Percentiles rank a stretch among this genome's conserved stretches.
These are phyloP conservation scores for Sinocyclocheilus anophthalmus DNA, from an alignment of 2,113 vertebrate species.

Conservation along the genomic window DNA sequence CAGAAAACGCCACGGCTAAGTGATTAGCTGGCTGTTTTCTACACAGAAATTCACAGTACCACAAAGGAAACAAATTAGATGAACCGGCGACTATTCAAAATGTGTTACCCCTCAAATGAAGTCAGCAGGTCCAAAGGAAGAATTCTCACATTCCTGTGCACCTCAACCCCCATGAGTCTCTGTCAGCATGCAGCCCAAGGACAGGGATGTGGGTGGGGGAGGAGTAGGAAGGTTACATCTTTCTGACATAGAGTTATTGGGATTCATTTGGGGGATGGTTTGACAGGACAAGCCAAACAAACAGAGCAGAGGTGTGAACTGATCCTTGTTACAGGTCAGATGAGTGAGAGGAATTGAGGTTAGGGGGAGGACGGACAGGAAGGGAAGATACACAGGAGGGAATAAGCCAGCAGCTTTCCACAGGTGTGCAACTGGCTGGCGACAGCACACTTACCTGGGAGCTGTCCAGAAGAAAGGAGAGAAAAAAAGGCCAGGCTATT, in stretches of 20 bases:
- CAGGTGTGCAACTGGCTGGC: conserved; percentile 20
- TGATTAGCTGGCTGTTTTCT: background rate
- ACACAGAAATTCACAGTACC: background rate
- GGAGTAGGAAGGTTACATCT: conserved; percentile 62
- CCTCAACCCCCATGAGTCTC: conserved; percentile 55
- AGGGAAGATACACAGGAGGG: conserved; percentile 39
- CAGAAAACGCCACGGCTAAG: background rate
- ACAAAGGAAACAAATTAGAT: conserved; percentile 18
- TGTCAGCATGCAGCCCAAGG: conserved; percentile 39
- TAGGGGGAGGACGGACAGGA: conserved; percentile 32
- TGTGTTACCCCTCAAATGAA: conserved; percentile 20
- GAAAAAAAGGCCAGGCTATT: conserved; percentile 55
- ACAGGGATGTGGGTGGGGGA: conserved; percentile 21
- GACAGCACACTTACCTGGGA: conserved; percentile 37
- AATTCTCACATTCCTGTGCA: conserved; percentile 51
- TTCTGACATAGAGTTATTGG: conserved; percentile 69
- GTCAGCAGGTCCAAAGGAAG: background rate
- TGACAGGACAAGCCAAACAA: conserved; percentile 82
- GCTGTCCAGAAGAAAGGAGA: conserved; percentile 48
- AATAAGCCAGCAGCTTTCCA: conserved; percentile 33
- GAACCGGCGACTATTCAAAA: conserved; percentile 47
- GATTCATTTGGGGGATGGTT: conserved; percentile 60
- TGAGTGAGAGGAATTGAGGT: conserved; percentile 52
- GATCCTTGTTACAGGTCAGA: conserved; percentile 70
- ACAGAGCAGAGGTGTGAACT: conserved; percentile 79